These are phyloP conservation scores for Ceratina japonica DNA, from an alignment of 1,140 invertebrate species.

Conservation along the genomic window DNA sequence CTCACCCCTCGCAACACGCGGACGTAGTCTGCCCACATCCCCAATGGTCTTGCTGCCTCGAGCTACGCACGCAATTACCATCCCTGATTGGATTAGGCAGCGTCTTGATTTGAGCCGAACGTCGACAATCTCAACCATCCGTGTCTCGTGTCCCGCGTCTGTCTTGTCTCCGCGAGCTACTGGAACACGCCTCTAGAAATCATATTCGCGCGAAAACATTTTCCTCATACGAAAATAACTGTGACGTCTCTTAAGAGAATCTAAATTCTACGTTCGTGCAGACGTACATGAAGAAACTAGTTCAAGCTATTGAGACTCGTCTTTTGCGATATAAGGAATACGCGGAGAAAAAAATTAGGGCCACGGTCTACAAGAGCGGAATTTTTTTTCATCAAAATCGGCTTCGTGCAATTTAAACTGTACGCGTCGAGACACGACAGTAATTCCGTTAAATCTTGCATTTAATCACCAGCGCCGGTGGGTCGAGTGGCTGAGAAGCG, in stretches of 20 bases:
- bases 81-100: conserved; percentile 77
- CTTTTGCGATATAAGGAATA: no score
- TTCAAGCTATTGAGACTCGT: background rate
- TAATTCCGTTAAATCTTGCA: conserved; percentile 14
- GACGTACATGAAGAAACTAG: background rate
- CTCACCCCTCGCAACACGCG: conserved; percentile 60
- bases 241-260: background rate
- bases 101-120: conserved; percentile 75
- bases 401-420: background rate
- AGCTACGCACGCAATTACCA: conserved; percentile 78
- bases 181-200: conserved; percentile 35
- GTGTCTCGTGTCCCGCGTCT: conserved; percentile 38
- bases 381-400: background rate
- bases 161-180: conserved; percentile 58
- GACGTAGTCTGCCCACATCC: conserved; percentile 56
- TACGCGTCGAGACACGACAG: background rate
- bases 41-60: conserved; percentile 66
- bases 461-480: conserved; percentile 11
- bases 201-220: background rate
- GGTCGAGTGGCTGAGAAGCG: conserved; percentile 38
- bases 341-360: no score
- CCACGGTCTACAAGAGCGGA: no score
- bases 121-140: conserved; percentile 65
- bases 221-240: background rate
- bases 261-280: background rate